Conservation (phyloP, 2,797 vertebrate genomes). For the Euphonia xanthogaster region DNA sequence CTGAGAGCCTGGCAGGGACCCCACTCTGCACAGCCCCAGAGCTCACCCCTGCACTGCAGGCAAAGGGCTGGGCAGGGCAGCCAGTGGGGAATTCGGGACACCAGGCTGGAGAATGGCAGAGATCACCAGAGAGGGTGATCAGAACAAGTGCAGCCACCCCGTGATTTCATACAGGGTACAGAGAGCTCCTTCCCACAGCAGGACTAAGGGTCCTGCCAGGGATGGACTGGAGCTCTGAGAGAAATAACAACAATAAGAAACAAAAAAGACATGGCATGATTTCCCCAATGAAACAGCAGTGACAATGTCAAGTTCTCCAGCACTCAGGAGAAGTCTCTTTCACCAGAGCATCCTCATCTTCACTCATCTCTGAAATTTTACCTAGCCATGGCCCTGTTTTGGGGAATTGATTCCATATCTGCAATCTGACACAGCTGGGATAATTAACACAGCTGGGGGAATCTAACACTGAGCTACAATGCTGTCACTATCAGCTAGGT, state of each 20-base stretch:
- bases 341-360: background rate
- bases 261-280: background rate
- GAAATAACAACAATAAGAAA: background rate
- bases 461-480: background rate
- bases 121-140: rapidly evolving
- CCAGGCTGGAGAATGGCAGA: background rate
- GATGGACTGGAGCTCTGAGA: background rate
- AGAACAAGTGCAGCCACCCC: background rate
- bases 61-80: background rate
- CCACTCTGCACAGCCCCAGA: background rate
- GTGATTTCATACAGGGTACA: background rate
- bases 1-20: background rate
- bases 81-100: background rate
- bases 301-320: background rate
- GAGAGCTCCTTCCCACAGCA: background rate
- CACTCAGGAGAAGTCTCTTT: background rate
- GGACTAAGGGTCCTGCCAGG: background rate
- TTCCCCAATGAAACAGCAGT: background rate
- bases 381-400: background rate
- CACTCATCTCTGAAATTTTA: background rate
- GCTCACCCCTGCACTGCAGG: background rate
- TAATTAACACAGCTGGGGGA: background rate
- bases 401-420: background rate
- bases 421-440: background rate
- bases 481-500: background rate